These are phyloP conservation scores for Cryptoblepharus egeriae DNA, from an alignment of 2,797 vertebrate species.

Conservation along the genomic window DNA sequence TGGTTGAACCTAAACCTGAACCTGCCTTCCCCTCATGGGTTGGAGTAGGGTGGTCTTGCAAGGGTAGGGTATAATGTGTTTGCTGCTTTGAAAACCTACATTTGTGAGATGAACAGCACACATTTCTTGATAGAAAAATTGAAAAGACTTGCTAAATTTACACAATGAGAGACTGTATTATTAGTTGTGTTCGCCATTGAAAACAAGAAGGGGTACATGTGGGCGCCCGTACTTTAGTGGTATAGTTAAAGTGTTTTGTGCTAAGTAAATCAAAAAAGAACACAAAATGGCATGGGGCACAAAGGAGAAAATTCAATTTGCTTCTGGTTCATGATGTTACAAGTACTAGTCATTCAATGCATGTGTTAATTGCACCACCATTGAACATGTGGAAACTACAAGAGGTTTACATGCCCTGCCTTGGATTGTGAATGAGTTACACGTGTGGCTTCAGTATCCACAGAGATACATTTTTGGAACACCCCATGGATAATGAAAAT, in stretches of 20 bases:
- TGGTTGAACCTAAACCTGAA: background rate
- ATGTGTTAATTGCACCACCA: background rate
- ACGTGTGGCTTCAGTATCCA: too few relatives aligned
- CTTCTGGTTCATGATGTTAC: background rate
- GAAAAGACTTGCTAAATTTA: background rate
- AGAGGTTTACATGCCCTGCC: background rate
- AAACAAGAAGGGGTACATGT: background rate
- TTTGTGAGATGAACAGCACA: background rate
- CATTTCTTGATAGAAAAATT: background rate
- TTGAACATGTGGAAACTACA: background rate
- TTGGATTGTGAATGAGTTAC: background rate
- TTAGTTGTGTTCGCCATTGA: too few relatives aligned
- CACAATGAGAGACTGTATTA: background rate
- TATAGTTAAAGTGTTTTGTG: background rate
- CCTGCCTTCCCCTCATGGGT: background rate
- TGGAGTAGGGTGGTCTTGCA: background rate
- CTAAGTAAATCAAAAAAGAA: background rate
- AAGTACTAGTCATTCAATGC: background rate
- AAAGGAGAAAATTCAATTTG: background rate
- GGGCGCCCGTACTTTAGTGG: background rate
- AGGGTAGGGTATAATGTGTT: background rate
- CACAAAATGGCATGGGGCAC: too few relatives aligned
- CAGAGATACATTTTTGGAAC: too few relatives aligned
- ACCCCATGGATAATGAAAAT: too few relatives aligned
- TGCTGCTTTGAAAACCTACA: background rate